Base-by-base conservation (phyloP, 2,113 vertebrate genomes). In the Micronycteris hirsuta region DNA sequence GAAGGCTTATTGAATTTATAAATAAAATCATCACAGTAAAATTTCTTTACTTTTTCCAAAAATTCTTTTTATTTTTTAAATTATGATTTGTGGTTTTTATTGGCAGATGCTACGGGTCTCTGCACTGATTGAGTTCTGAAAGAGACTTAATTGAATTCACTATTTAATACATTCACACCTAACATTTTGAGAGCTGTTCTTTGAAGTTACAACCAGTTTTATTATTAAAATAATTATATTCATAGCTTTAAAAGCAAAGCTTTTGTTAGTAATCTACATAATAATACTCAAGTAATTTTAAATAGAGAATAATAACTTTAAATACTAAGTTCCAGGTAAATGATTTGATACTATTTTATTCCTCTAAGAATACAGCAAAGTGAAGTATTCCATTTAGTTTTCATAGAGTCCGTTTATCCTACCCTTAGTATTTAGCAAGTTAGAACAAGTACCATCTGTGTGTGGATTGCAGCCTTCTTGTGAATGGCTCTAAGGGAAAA, bases 281-380 rank as follows among this genome's bases (percentile, higher is more conserved):
- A 61, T 24, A 84, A 94, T 70, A 47, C 33, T 58, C 2, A 70
- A 63, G 13, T 76, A 20, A 78, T 63, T 91, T 93, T 63, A 94
- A 92, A 82, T 89, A 80, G 68, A 95, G 78, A 95, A 58, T 47
- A 47, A 33, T 73, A 20, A 22, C 68, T 93, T 87, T 86, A 94
- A 94, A 68, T 83, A 83, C 38, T 83, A 78, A 80, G 33, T n/a
- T 74, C 47, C 77, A 41, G 43, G 31, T 14, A 89, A 82, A 26
- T 85, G 38, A 92, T 26, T 80, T 61, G 19, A 49, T 28, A 52
- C 28, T 33, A 67, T 36, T 47, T 31, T 52, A 47, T 41, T 92
- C 17, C 36, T 90, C 15, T 63, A 58, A 45, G 22, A 92, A 47
- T 86, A 22, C 16, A 65, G 24, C 73, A 38, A 65, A 78, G 17